Conservation (phyloP, 1,140 invertebrate species). For the Neotoxoptera formosana region DNA sequence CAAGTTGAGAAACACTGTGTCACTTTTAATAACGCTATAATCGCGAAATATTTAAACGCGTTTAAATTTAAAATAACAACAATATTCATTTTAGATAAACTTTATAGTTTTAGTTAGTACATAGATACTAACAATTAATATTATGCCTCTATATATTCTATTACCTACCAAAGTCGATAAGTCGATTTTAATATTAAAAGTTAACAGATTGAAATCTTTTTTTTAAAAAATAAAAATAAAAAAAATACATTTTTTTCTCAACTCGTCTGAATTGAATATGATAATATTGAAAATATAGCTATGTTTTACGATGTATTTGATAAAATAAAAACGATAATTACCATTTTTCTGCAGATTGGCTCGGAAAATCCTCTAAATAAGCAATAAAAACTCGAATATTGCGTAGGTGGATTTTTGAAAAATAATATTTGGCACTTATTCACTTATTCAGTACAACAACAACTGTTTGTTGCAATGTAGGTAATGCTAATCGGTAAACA, state of each 20-base stretch:
- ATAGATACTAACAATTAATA: too few relatives aligned
- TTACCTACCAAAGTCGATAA: too few relatives aligned
- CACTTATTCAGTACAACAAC: neutral
- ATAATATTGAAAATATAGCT: neutral
- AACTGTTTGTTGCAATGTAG: neutral
- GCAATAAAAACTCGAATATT: neutral
- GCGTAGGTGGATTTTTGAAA: neutral
- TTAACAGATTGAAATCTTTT: too few relatives aligned
- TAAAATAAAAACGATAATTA: neutral
- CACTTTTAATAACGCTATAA: too few relatives aligned
- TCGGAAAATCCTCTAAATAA: neutral
- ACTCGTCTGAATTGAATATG: neutral
- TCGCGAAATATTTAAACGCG: too few relatives aligned
- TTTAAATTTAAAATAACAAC: too few relatives aligned
- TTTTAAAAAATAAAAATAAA: too few relatives aligned
- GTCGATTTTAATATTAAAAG: too few relatives aligned
- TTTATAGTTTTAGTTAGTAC: too few relatives aligned
- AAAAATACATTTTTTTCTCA: neutral
- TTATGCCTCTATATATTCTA: too few relatives aligned
- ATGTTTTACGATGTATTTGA: neutral
- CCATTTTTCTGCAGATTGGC: neutral
- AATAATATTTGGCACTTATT: neutral
- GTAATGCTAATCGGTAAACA: neutral
- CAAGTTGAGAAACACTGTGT: too few relatives aligned
- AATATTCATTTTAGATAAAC: too few relatives aligned